Percentiles rank a stretch among this genome's conserved stretches.
These are phyloP conservation scores for Passer domesticus DNA, from an alignment of 2,113 vertebrate genomes.

Conservation along the genomic window DNA sequence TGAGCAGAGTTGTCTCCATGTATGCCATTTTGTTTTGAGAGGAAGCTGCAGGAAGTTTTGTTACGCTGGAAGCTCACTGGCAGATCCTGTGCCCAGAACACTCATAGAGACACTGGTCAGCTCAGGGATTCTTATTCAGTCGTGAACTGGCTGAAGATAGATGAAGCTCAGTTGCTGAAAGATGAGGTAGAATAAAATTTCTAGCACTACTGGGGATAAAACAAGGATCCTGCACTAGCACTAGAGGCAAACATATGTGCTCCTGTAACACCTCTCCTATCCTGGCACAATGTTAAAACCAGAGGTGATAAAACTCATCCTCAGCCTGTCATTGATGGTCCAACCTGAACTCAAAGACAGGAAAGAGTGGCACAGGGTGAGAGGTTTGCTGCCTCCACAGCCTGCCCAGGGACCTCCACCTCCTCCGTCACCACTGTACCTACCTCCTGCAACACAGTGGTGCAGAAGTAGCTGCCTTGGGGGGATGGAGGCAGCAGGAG, in stretches of 20 bases:
- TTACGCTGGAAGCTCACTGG: not conserved
- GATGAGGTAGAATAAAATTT: not conserved
- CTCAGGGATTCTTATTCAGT: not conserved
- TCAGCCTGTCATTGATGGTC: not conserved
- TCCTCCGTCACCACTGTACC: not conserved
- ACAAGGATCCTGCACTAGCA: not conserved
- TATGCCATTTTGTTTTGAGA: not conserved
- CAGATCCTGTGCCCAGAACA: not conserved
- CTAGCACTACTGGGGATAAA: not conserved
- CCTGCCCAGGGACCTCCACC: not conserved
- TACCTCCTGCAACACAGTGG: not conserved
- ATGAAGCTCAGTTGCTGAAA: not conserved
- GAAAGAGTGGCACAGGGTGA: accelerated
- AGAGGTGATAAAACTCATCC: not conserved
- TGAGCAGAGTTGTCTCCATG: not conserved
- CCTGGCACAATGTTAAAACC: not conserved
- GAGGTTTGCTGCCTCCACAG: not conserved
- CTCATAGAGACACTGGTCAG: not conserved
- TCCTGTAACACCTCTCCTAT: not conserved
- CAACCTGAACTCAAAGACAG: not conserved
- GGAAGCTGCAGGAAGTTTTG: not conserved
- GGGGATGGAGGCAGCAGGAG: not conserved
- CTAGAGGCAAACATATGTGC: accelerated
- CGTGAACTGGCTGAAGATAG: not conserved
- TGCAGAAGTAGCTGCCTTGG: accelerated